A percentile compares a stretch with the other conserved stretches of the same genome.
Conservation (phyloP, 1,140 invertebrate genomes). For the Sarcophaga bullata region DNA sequence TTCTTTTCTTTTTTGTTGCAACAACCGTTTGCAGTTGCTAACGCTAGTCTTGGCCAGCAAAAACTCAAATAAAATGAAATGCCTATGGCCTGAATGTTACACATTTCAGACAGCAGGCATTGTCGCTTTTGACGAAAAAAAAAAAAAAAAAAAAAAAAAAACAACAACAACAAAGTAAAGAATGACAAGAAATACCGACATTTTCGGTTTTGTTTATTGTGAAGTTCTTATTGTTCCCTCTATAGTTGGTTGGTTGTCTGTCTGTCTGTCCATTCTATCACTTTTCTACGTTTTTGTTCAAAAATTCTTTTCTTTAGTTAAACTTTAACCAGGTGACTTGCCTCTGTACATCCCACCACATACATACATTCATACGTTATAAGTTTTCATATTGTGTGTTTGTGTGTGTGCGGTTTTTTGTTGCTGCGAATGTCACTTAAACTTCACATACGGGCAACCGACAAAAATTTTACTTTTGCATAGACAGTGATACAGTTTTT, state of each 20-base stretch:
- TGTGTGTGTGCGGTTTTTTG: neutral
- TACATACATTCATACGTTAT: neutral
- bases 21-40: neutral
- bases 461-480: neutral
- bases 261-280: neutral
- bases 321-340: neutral
- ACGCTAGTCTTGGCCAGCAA: neutral
- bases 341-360: neutral
- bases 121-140: neutral
- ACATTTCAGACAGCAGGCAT: slow-evolving; percentile 10
- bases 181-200: slow-evolving; percentile 17
- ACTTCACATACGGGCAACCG: neutral
- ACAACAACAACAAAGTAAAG: neutral
- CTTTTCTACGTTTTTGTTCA: slow-evolving; percentile 21
- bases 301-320: slow-evolving; percentile 2
- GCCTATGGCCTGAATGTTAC: slow-evolving; percentile 11
- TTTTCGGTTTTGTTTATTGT: slow-evolving; percentile 18
- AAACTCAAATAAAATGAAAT: neutral
- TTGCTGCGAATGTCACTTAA: neutral
- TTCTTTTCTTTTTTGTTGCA: too few relatives aligned
- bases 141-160: neutral
- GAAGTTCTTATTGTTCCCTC: neutral
- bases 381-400: neutral
- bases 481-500: neutral
- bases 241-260: too few relatives aligned